A percentile compares a stretch with the other conserved stretches of the same genome.
phyloP scores from a whole-genome alignment of 2,888 invertebrate genomes.

The Cantharis lateralis region DNA sequence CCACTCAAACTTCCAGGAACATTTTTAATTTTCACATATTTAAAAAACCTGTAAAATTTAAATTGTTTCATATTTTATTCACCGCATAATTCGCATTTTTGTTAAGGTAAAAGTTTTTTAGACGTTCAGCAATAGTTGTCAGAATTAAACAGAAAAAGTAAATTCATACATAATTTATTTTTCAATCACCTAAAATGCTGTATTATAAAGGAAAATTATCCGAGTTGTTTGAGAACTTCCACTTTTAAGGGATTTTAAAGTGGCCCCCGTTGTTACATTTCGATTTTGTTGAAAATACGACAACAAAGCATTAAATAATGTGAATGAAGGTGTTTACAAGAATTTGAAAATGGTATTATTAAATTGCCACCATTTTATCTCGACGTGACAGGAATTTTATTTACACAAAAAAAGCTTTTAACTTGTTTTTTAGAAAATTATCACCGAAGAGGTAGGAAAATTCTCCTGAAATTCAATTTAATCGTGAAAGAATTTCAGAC shows the following conservation, averaged over 20 bases:
- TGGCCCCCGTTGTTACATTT: not conserved
- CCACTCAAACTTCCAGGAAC: too few species aligned
- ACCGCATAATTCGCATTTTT: too few species aligned
- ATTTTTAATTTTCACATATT: too few species aligned
- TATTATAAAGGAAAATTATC: not conserved
- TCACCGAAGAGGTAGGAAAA: not conserved
- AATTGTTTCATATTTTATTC: not conserved
- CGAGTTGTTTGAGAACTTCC: not conserved
- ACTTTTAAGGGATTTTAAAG: not conserved
- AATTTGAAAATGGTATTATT: not conserved
- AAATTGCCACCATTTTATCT: not conserved
- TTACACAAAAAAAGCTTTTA: not conserved
- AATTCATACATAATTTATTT: not conserved
- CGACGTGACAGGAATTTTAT: not conserved
- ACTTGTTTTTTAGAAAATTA: not conserved
- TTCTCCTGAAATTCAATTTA: not conserved
- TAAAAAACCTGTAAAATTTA: not conserved
- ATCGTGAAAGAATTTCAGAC: not conserved
- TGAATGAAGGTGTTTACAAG: not conserved
- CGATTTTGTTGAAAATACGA: not conserved
- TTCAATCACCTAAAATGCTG: not conserved
- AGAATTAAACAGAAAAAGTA: not conserved
- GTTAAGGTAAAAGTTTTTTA: not conserved
- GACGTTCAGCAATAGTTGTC: not conserved
- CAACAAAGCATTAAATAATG: not conserved